phyloP scores from a whole-genome alignment of 2,888 invertebrate genomes.

The Elegia similella region DNA sequence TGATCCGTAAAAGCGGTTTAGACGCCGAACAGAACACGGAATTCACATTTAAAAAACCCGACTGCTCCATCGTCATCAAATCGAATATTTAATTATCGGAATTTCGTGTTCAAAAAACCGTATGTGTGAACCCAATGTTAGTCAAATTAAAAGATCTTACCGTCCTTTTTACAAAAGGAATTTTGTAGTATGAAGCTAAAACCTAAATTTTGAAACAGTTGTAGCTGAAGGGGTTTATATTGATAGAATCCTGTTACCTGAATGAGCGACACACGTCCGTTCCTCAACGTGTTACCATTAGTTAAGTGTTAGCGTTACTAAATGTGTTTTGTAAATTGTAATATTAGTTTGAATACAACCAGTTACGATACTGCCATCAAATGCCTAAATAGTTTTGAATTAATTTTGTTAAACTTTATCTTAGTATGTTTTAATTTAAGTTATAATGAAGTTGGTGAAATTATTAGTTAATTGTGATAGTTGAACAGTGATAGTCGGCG shows the following conservation, averaged over 20 bases:
- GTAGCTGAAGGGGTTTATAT: constrained; percentile 37
- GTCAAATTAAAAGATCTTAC: neutral
- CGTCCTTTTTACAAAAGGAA: constrained; percentile 18
- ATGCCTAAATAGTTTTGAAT: constrained; percentile 76
- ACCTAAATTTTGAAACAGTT: constrained; percentile 20
- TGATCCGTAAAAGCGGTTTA: neutral
- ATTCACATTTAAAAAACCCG: too few relatives aligned
- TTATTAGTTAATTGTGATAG: constrained; percentile 78
- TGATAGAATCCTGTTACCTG: constrained; percentile 69
- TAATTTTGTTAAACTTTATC: constrained; percentile 60
- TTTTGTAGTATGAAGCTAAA: neutral
- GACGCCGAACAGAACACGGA: neutral
- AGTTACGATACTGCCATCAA: constrained; percentile 80
- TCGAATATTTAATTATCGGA: too few relatives aligned
- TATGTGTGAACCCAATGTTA: too few relatives aligned
- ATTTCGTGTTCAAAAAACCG: too few relatives aligned
- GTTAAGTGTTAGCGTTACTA: constrained; percentile 69
- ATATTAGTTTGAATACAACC: constrained; percentile 72
- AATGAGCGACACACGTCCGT: constrained; percentile 74
- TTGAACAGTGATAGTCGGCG: constrained; percentile 62
- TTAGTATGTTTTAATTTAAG: constrained; percentile 50
- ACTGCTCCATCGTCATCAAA: too few relatives aligned
- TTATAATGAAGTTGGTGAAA: constrained; percentile 62
- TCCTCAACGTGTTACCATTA: constrained; percentile 80
- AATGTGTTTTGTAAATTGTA: constrained; percentile 70